Percentiles rank a stretch among this genome's conserved stretches.
Evolutionary conservation across 2,888 invertebrate species (phyloP).

Genomic region (Lathronympha strigana): DNA sequence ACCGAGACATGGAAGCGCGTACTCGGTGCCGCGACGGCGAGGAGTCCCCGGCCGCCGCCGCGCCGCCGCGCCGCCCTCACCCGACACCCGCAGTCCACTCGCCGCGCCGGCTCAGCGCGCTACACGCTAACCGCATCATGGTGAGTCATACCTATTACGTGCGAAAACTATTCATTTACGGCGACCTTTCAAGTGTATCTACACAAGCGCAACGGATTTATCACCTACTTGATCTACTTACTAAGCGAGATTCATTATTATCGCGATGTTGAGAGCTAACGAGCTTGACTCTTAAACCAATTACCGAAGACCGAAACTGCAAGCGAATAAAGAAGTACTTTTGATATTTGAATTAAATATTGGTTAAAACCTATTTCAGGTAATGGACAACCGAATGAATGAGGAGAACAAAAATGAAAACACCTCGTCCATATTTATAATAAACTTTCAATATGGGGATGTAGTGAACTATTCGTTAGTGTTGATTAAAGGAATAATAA

Average conservation of each 20-base stretch:
- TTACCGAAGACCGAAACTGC: slow-evolving; percentile 35
- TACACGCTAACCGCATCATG: slow-evolving; percentile 79
- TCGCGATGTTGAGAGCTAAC: slow-evolving; percentile 24
- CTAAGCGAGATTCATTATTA: slow-evolving; percentile 51
- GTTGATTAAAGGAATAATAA: slow-evolving; percentile 85
- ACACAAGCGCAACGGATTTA: slow-evolving; percentile 43
- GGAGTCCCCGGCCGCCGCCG: slow-evolving; percentile 64
- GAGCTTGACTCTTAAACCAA: slow-evolving; percentile 40
- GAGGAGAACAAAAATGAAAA: slow-evolving; percentile 76
- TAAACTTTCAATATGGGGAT: slow-evolving; percentile 86
- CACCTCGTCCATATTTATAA: slow-evolving; percentile 77
- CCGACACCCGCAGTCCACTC: slow-evolving; percentile 71
- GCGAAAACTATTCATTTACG: slow-evolving; percentile 74
- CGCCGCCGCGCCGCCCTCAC: slow-evolving; percentile 70
- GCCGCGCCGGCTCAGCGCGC: slow-evolving; percentile 79
- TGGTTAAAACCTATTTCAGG: slow-evolving; percentile 68
- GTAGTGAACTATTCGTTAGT: slow-evolving; percentile 85
- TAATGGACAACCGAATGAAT: slow-evolving; percentile 78
- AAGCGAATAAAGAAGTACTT: slow-evolving; percentile 30
- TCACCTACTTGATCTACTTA: slow-evolving; percentile 57
- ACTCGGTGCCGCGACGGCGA: slow-evolving; percentile 60
- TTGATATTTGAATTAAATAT: slow-evolving; percentile 42
- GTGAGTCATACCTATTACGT: slow-evolving; percentile 78
- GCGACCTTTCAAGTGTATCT: slow-evolving; percentile 44
- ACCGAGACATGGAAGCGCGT: slow-evolving; percentile 56